Evolutionary conservation across 1,140 invertebrate species (phyloP), one percentile per base, ranked within the genome.

Genomic region (Leptopilina clavipes): DNA sequence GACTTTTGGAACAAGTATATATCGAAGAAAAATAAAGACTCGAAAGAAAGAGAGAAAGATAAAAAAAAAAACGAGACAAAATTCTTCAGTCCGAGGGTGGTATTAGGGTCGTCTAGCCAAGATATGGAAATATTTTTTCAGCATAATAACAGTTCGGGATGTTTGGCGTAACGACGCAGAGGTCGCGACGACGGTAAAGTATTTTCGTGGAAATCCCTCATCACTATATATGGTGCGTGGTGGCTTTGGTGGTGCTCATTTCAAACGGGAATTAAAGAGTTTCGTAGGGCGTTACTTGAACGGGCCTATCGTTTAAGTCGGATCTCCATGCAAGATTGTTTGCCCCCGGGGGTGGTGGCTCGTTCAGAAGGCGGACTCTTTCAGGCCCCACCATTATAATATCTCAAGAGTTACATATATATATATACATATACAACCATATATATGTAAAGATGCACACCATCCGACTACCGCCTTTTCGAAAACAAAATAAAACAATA

Each of bases 281-380:
- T 87, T 86, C 87, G 86, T 82, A 87, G 87, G 88, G 87, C 88
- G 86, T 81, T 83, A 83, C 84, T 40, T 86, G 83, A 78, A 83
- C 87, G 87, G 86, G 87, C 89, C 89, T 90, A 90, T 90, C 89
- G 89, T 90, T 90, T 90, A 90, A 90, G 86, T 81, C 83, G 88
- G 88, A 90, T 90, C 88, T 90, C 83, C 87, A 89, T 89, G 87
- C 84, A 77, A 90, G 89, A 90, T 90, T 90, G 83, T 84, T 40
- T 87, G 87, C 86, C 89, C 86, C 83, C 85, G 77, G 86, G 85
- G 88, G 84, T 86, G 84, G 83, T 76, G 78, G 82, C 83, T 87
- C 83, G 80, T 82, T 83, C 83, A 78, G 84, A 85, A 87, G 86
- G 85, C 86, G 86, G 85, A 82, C 85, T 83, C 85, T 82, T 78